Base-by-base conservation (phyloP, 1,140 invertebrate species). In the Zaprionus taronus region DNA sequence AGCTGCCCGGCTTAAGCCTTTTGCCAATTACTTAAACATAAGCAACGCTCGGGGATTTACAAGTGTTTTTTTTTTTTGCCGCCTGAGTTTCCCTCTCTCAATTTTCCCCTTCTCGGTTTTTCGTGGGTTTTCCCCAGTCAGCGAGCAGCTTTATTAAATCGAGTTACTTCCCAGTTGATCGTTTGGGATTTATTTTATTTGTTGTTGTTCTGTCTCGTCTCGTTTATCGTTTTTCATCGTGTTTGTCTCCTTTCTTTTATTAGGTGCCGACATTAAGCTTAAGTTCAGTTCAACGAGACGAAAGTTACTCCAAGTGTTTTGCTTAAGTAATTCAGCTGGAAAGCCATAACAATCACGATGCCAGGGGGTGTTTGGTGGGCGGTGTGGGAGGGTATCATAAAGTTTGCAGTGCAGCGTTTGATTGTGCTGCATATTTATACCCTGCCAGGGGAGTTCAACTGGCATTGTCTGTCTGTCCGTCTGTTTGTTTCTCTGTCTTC, bases 1-100 rank as follows among this genome's bases (percentile, higher is more conserved):
- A 51, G 72, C 34, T 77, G 17, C 47, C 72, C 63, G 65, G 83
- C 71, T 79, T 72, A 87, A 87, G 80, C 85, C 81, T 78, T 87
- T 90, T 77, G 67, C 85, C 84, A 87, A 87, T 87, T 87, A 89
- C 84, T 87, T 87, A 84, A 87, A 84, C 84, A 87, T 90, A 87
- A 87, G 84, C 75, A 79, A 80, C 75, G 79, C 63, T 65, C 6
- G 60, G 81, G 84, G 84, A 89, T 74, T 83, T 87, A 77, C 76
- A 86, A 86, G 83, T 86, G 68, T 86, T 86, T 79, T 75, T 82
- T 69, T 11, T 11, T 75, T 82, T 69, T 11, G 3, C 63, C 63
- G 20, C 62, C 73, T 72, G 44, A 72, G 66, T 66, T 75, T 75
- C 15, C 41, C 38, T 34, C 31, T 11, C 9, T 11, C 31, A 34